These are phyloP conservation scores for Mesorhabditis sp. DNA, from an alignment of 2,888 invertebrate species.

Conservation along the genomic window DNA sequence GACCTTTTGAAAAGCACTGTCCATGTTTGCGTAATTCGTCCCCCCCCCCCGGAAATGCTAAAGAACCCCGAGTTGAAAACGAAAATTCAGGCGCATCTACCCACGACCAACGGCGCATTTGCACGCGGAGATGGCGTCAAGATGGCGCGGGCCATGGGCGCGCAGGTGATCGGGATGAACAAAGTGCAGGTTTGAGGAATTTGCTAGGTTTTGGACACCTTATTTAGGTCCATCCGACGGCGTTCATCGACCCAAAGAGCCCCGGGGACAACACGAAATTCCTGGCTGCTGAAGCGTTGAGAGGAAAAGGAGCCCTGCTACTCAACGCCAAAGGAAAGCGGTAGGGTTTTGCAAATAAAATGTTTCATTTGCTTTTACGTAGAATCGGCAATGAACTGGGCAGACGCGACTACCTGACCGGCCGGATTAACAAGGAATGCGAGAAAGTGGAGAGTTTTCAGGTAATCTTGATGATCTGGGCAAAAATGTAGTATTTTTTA, in stretches of 20 bases:
- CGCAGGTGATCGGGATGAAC: constrained; percentile 52
- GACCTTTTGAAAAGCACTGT: no score
- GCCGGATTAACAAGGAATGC: constrained; percentile 44
- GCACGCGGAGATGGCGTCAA: constrained; percentile 55
- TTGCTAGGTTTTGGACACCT: background rate
- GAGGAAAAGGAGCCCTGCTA: constrained; percentile 55
- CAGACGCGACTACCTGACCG: constrained; percentile 52
- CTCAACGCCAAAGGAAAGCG: constrained; percentile 49
- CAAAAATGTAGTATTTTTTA: constrained; percentile 14
- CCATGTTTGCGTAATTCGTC: no score
- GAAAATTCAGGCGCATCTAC: constrained; percentile 35
- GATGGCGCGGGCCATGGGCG: constrained; percentile 55
- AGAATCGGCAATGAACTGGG: constrained; percentile 56
- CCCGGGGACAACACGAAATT: constrained; percentile 54
- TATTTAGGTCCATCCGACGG: constrained; percentile 50
- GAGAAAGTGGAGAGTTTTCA: constrained; percentile 24
- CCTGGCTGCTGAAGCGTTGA: constrained; percentile 57
- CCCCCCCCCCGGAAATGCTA: no score
- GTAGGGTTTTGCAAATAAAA: no score
- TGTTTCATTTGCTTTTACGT: no score
- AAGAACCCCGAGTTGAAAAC: no score
- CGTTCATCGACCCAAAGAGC: constrained; percentile 55
- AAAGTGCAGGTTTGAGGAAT: constrained; percentile 34
- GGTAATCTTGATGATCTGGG: constrained; percentile 1
- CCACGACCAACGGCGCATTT: constrained; percentile 57